Evolutionary conservation across 23 tunicate genomes (phyloP).

Genomic region (Trididemnum nubilum): DNA sequence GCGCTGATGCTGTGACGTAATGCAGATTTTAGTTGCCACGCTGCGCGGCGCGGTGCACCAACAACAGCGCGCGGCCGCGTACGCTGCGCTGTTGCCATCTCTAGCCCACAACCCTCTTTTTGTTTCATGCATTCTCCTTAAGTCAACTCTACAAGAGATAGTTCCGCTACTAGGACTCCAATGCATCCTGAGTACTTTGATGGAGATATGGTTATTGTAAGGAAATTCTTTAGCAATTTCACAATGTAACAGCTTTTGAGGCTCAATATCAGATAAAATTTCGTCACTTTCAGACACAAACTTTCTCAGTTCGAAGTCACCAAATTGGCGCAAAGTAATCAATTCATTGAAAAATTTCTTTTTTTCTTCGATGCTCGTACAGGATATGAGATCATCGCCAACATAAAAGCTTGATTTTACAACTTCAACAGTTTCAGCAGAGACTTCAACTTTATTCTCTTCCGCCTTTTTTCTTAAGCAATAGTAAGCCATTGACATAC

Average conservation of each 20-base stretch:
- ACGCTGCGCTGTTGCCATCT: no score
- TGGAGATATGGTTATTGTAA: background rate
- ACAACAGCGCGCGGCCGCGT: no score
- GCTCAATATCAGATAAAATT: background rate
- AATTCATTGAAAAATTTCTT: background rate
- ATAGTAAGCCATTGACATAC: conserved; percentile 31
- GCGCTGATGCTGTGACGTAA: no score
- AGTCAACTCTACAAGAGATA: background rate
- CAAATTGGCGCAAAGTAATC: background rate
- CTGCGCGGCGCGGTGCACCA: no score
- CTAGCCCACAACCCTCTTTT: conserved; percentile 21
- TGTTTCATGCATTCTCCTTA: background rate
- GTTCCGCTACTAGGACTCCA: background rate
- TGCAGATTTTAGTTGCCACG: no score
- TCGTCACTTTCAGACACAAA: conserved; percentile 10
- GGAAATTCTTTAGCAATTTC: background rate
- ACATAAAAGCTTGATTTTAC: background rate
- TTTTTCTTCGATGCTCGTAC: background rate
- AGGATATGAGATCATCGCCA: conserved; percentile 18
- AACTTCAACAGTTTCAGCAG: background rate
- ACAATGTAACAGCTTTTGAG: background rate
- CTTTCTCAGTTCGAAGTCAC: conserved; percentile 21
- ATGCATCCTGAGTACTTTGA: conserved; percentile 19
- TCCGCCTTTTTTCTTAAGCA: conserved; percentile 12
- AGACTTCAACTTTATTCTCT: conserved; percentile 11